phyloP scores from a whole-genome alignment of 53 echinoderm and acorn worm species.

The Glandiceps talaboti region DNA sequence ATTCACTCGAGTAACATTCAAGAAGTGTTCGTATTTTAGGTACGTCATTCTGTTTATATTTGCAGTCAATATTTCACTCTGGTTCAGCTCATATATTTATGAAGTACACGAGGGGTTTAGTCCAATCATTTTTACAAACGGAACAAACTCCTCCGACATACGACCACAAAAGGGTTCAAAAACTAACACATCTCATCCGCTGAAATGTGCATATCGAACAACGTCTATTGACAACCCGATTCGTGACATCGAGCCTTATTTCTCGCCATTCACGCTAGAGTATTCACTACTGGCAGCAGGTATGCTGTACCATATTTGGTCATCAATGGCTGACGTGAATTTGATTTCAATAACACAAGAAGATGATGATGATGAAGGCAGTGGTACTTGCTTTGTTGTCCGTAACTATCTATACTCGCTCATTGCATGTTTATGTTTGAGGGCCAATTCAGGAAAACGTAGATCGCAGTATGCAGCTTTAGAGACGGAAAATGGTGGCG shows the following conservation, averaged over 20 bases:
- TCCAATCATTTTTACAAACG: not conserved
- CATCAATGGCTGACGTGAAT: not conserved
- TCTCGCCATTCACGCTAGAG: not conserved
- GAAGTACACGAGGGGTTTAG: not conserved
- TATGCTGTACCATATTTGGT: not conserved
- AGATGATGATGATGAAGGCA: too few relatives aligned
- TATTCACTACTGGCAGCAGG: not conserved
- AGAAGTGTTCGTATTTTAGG: not conserved
- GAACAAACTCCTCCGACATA: not conserved
- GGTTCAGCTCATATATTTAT: not conserved
- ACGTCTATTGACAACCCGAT: not conserved
- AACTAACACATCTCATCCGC: not conserved
- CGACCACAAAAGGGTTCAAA: not conserved
- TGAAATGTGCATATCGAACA: not conserved
- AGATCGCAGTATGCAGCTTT: too few relatives aligned
- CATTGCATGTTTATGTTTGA: too few relatives aligned
- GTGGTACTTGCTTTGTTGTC: too few relatives aligned
- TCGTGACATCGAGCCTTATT: not conserved
- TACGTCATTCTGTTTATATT: not conserved
- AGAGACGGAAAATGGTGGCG: too few relatives aligned
- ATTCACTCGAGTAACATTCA: not conserved
- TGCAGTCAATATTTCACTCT: not conserved
- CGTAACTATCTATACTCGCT: too few relatives aligned
- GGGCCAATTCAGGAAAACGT: too few relatives aligned
- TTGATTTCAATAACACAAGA: too few relatives aligned